These are phyloP conservation scores for Drosophila sproati DNA, from an alignment of 1,140 invertebrate genomes.

Conservation along the genomic window DNA sequence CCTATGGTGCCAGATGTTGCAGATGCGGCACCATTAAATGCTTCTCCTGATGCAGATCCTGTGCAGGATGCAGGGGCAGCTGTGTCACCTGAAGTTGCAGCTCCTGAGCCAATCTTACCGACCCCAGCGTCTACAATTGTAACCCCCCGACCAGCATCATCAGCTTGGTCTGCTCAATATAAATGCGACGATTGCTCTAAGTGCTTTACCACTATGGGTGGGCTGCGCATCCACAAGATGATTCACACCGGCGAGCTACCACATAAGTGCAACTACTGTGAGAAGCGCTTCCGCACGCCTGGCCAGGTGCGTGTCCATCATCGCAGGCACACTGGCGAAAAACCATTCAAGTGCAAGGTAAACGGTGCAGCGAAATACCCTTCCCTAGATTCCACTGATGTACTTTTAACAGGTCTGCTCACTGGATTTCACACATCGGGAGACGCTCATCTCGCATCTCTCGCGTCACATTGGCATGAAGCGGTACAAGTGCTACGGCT, in stretches of 20 bases:
- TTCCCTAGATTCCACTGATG: not conserved
- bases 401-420: constrained; percentile 63
- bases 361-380: not conserved
- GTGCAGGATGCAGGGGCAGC: not conserved
- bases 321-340: constrained; percentile 94
- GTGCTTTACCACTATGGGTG: constrained; percentile 66
- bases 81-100: not conserved
- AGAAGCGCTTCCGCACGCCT: constrained; percentile 76
- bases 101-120: not conserved
- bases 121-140: not conserved
- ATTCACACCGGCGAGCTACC: constrained; percentile 80
- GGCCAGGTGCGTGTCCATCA: constrained; percentile 88
- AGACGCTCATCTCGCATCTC: constrained; percentile 78
- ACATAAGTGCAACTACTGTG: constrained; percentile 73
- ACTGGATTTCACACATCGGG: constrained; percentile 76
- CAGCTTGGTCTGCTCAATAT: constrained; percentile 4
- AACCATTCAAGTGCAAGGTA: constrained; percentile 93
- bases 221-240: constrained; percentile 66
- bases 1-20: not conserved
- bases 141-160: not conserved
- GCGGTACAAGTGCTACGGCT: constrained; percentile 81
- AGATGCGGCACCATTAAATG: not conserved
- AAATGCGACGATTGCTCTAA: constrained; percentile 62
- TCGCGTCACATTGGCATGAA: constrained; percentile 83
- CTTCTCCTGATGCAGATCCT: not conserved